These are phyloP conservation scores for Mesitornis unicolor DNA, from an alignment of 2,113 vertebrate species.

Conservation along the genomic window DNA sequence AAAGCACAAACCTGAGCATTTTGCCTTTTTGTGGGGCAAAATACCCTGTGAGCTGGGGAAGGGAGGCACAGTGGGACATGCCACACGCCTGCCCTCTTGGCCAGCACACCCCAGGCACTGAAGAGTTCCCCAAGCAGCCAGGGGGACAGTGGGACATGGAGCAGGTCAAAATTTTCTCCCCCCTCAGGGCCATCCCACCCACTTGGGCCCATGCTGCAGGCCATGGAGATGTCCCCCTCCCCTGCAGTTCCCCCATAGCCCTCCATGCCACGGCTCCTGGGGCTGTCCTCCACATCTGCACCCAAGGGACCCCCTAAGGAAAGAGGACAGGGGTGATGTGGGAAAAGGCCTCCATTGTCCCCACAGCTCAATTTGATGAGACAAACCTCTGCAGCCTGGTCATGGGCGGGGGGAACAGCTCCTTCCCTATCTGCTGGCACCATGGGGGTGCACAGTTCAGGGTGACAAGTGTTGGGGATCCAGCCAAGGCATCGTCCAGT, in stretches of 20 bases:
- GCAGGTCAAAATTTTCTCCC: neutral
- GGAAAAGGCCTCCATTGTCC: rapidly evolving
- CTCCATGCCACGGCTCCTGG: neutral
- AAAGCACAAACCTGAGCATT: neutral
- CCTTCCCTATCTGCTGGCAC: neutral
- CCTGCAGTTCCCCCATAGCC: neutral
- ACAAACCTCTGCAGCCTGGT: neutral
- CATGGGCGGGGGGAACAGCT: neutral
- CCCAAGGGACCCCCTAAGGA: neutral
- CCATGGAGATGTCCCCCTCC: rapidly evolving
- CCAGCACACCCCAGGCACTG: neutral
- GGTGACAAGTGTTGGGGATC: rapidly evolving
- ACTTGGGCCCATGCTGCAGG: rapidly evolving
- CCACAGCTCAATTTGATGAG: rapidly evolving
- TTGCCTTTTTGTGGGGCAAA: neutral
- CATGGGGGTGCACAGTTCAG: rapidly evolving
- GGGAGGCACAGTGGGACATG: rapidly evolving
- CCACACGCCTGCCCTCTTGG: rapidly evolving
- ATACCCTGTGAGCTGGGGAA: rapidly evolving
- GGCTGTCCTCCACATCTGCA: neutral
- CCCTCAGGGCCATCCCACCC: too few species aligned
- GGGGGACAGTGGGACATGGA: too few species aligned
- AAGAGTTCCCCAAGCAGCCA: neutral
- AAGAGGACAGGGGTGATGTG: rapidly evolving
- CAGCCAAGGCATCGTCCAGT: neutral